These are phyloP conservation scores for Drosophila equinoxialis DNA, from an alignment of 1,140 invertebrate species.

Conservation along the genomic window DNA sequence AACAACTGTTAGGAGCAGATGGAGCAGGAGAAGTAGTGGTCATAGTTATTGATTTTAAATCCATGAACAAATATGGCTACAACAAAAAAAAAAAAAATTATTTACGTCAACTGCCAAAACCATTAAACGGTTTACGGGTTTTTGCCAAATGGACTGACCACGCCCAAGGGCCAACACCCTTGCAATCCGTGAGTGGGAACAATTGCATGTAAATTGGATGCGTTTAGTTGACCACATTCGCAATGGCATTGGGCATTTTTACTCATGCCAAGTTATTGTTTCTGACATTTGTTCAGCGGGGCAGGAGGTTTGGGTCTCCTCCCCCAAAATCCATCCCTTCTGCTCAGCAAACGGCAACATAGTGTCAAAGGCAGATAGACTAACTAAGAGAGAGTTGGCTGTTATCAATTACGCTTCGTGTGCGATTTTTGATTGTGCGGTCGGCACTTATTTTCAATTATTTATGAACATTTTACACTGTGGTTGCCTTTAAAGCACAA, in stretches of 20 bases:
- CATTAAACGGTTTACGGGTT: conserved; percentile 50
- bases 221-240: conserved; percentile 48
- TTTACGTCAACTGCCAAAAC: conserved; percentile 56
- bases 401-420: conserved; percentile 56
- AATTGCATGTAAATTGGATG: conserved; percentile 44
- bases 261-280: conserved; percentile 36
- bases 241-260: conserved; percentile 25
- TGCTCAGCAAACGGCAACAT: background rate
- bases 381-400: conserved; percentile 38
- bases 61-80: conserved; percentile 43
- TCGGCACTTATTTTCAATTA: conserved; percentile 51
- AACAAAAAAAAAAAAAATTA: conserved; percentile 38
- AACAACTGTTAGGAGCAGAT: conserved; percentile 28
- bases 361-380: background rate
- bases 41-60: conserved; percentile 67
- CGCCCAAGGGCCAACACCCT: conserved; percentile 4
- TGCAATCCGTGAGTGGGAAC: conserved; percentile 5
- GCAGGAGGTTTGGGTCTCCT: too few species aligned
- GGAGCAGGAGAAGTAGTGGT: background rate
- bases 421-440: conserved; percentile 54
- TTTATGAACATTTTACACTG: conserved; percentile 63
- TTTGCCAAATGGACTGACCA: conserved; percentile 44
- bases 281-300: conserved; percentile 42
- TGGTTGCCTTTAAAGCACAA: conserved; percentile 30
- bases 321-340: too few species aligned